Base-by-base conservation (phyloP, 2,888 invertebrate genomes). In the Erannis defoliaria region DNA sequence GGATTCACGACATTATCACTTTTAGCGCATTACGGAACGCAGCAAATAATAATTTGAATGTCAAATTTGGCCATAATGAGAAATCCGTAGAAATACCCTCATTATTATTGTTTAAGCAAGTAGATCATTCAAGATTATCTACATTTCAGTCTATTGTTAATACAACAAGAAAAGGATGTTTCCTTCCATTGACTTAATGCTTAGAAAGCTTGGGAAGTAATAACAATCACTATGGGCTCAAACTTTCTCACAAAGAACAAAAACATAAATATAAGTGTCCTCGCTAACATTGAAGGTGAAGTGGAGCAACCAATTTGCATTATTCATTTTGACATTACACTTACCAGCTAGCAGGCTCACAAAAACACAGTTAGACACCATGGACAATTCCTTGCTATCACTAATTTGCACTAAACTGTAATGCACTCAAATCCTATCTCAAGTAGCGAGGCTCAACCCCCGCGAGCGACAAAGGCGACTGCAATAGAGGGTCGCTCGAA, bases 361-460 rank as follows among this genome's bases (percentile, higher is more conserved):
- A 81, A 88, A 88, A 70, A 90, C 85, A 88, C 89, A 89, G 72
- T 85, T 86, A 56, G 86, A 88, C 77, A 90, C 88, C 89, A 89
- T 90, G 84, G 79, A 85, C 80, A 74, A 74, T 42, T 57, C 60
- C 67, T 72, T 57, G 37, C 35, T 49, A 55, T 43, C 66, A 66
- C 67, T 51, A 61, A 37, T 33, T 55, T n/a, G 35, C 64, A 70
- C 67, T 37, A 54, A 56, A 46, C 37, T 49, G 29, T 19, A 31
- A 29, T 29, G 50, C 61, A 62, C 60, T 48, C 51, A 55, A 48
- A 26, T 37, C 53, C 55, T 62, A 38, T 57, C 62, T 60, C 62
- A 55, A 61, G 56, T 40, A 70, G 66, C 53, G 71, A 72, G 65
- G 64, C 72, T 67, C 66, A 72, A 72, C 64, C 72, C 73, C 74